phyloP scores from a whole-genome alignment of 2,797 vertebrate genomes.

The Parambassis ranga region DNA sequence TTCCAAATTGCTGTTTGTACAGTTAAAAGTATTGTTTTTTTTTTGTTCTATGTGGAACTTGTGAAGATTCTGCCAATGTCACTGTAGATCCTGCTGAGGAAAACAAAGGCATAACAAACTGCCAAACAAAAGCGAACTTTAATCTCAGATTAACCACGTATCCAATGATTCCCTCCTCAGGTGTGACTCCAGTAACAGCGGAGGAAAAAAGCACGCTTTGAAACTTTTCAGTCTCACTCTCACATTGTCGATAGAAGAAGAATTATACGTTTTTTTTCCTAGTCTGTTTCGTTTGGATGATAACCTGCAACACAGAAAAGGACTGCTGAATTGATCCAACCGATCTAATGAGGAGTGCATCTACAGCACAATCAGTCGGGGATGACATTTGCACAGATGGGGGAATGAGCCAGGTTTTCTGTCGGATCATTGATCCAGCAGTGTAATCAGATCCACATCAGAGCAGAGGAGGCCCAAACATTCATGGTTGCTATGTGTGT shows the following conservation, averaged over 20 bases:
- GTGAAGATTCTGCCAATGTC: not conserved
- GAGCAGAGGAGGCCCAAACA: conserved; percentile 3
- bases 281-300: conserved; percentile 37
- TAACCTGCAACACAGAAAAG: conserved; percentile 28
- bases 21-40: not conserved
- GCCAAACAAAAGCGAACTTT: not conserved
- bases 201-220: not conserved
- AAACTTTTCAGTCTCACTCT: not conserved
- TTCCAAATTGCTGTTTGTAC: not conserved
- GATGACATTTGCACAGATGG: conserved; percentile 56
- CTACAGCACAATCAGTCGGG: conserved; percentile 26
- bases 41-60: too few species aligned
- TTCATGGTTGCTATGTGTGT: not conserved
- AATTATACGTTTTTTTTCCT: not conserved
- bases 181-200: not conserved
- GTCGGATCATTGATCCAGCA: conserved; percentile 47
- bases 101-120: not conserved
- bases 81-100: not conserved
- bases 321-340: conserved; percentile 48
- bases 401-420: conserved; percentile 36
- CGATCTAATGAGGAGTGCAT: conserved; percentile 56
- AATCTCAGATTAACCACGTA: not conserved
- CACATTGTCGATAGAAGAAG: not conserved
- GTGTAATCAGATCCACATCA: conserved; percentile 33
- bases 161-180: not conserved